Percentiles rank a stretch among this genome's conserved stretches.
Evolutionary conservation across 2,113 vertebrate genomes (phyloP).

Genomic region (Sapayoa aenigma): DNA sequence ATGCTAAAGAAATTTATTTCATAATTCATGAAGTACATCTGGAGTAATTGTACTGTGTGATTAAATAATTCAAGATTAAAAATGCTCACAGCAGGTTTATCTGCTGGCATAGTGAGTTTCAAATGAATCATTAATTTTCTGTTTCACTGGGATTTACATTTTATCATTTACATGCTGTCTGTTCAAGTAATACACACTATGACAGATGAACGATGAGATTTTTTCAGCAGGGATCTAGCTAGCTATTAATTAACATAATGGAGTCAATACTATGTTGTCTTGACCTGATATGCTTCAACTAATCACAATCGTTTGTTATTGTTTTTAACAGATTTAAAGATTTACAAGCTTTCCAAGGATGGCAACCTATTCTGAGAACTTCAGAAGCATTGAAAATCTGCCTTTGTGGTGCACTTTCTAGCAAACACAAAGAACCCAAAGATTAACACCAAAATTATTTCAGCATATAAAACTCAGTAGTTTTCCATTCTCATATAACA

Average conservation of each 20-base stretch:
- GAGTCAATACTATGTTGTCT: conserved; percentile 47
- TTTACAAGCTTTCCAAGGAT: conserved; percentile 24
- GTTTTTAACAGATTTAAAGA: conserved; percentile 13
- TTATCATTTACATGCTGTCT: conserved; percentile 68
- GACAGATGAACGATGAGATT: conserved; percentile 61
- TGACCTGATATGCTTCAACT: conserved; percentile 59
- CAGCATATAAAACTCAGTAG: background rate
- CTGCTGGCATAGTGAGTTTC: conserved; percentile 51
- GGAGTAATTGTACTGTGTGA: conserved; percentile 69
- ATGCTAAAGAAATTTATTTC: conserved; percentile 64
- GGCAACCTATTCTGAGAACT: background rate
- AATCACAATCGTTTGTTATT: conserved; percentile 38
- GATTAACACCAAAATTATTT: background rate
- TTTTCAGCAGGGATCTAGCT: conserved; percentile 49
- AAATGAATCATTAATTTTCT: conserved; percentile 75
- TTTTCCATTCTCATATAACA: background rate
- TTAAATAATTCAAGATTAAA: conserved; percentile 76
- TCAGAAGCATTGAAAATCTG: background rate
- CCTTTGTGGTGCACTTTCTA: background rate
- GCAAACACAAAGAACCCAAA: background rate
- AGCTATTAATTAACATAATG: conserved; percentile 69
- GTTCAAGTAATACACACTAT: conserved; percentile 46
- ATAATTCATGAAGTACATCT: conserved; percentile 77
- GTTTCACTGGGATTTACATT: conserved; percentile 65
- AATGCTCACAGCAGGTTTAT: conserved; percentile 73